These are phyloP conservation scores for Euzetes globulus DNA, from an alignment of 2,888 invertebrate genomes.

Conservation along the genomic window DNA sequence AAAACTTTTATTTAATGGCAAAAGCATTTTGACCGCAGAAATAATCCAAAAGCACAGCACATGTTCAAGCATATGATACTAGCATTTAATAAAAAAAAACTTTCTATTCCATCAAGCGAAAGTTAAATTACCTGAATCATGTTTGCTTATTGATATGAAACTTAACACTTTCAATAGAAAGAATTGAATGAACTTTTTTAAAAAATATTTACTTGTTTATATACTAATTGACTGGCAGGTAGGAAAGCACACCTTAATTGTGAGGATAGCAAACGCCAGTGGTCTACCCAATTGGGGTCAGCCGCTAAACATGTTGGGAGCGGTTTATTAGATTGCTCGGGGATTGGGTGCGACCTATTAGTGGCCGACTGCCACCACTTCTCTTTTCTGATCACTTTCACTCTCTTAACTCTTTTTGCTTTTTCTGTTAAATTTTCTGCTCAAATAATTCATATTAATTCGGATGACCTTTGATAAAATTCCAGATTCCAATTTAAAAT, in stretches of 20 bases:
- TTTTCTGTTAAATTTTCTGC: too few relatives aligned
- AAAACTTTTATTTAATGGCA: neutral
- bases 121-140: slow-evolving; percentile 9
- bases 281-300: slow-evolving; percentile 24
- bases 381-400: too few relatives aligned
- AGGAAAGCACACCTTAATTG: slow-evolving; percentile 14
- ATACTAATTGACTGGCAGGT: slow-evolving; percentile 9
- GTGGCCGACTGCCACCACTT: too few relatives aligned
- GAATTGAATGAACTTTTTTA: neutral
- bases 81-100: neutral
- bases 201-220: neutral
- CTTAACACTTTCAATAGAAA: slow-evolving; percentile 7
- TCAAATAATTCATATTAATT: too few relatives aligned
- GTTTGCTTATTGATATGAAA: neutral
- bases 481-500: too few relatives aligned
- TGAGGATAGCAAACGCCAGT: neutral
- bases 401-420: too few relatives aligned
- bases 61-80: neutral
- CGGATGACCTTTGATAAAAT: too few relatives aligned
- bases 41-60: neutral
- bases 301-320: slow-evolving; percentile 9
- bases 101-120: neutral
- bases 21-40: neutral
- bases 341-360: slow-evolving; percentile 30
- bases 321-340: neutral